These are phyloP conservation scores for Nephrocerus scutellatus DNA, from an alignment of 2,888 invertebrate species.

Conservation along the genomic window DNA sequence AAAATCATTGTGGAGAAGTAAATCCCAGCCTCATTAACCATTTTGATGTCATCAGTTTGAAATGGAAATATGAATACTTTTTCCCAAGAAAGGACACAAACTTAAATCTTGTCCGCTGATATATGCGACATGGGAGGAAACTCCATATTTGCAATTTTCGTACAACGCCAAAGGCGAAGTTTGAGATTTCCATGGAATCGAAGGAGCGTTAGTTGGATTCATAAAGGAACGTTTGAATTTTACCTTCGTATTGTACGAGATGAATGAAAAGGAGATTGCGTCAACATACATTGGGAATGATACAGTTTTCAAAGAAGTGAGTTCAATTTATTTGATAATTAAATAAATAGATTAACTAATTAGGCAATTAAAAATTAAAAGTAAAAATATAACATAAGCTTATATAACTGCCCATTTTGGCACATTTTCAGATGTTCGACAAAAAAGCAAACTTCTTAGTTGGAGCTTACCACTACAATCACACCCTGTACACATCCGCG, in stretches of 20 bases:
- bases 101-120: slow-evolving; percentile 32
- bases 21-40: slow-evolving; percentile 28
- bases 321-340: neutral
- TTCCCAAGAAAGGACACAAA: slow-evolving; percentile 29
- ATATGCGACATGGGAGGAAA: slow-evolving; percentile 36
- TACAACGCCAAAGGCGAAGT: neutral
- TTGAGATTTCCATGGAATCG: slow-evolving; percentile 28
- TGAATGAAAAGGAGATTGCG: slow-evolving; percentile 26
- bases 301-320: slow-evolving; percentile 24
- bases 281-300: slow-evolving; percentile 27
- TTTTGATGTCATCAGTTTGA: slow-evolving; percentile 8
- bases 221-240: slow-evolving; percentile 33
- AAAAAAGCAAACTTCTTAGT: slow-evolving; percentile 24
- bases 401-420: neutral
- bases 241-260: slow-evolving; percentile 26
- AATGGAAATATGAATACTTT: slow-evolving; percentile 26
- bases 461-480: slow-evolving; percentile 22
- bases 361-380: too few relatives aligned
- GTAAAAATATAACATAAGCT: too few relatives aligned
- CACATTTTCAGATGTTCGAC: slow-evolving; percentile 34
- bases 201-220: slow-evolving; percentile 33
- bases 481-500: slow-evolving; percentile 29
- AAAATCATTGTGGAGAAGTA: slow-evolving; percentile 23
- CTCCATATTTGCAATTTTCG: slow-evolving; percentile 30
- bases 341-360: too few relatives aligned